Percentiles rank a stretch among this genome's conserved stretches.
Conservation (phyloP, 2,113 vertebrate species). For the Apaloderma vittatum region DNA sequence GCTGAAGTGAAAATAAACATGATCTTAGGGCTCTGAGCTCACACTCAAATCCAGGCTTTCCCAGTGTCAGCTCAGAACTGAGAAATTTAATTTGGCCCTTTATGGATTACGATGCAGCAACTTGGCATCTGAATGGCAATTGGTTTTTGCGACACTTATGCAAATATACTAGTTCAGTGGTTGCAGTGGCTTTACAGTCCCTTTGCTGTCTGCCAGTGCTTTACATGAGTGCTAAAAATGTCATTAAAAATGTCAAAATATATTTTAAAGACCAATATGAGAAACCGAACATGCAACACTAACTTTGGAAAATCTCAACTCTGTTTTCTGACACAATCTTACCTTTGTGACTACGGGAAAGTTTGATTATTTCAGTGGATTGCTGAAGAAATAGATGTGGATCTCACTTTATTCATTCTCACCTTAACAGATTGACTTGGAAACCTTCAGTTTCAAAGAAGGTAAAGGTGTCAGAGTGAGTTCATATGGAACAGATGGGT, state of each 20-base stretch:
- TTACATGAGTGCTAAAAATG: background rate
- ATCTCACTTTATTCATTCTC: background rate
- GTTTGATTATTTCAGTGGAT: background rate
- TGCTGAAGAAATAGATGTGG: background rate
- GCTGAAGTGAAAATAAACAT: background rate
- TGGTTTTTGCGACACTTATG: background rate
- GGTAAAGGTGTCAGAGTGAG: constrained; percentile 16
- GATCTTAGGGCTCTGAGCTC: background rate
- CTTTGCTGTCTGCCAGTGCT: background rate
- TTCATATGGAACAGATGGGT: constrained; percentile 36
- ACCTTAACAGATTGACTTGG: background rate
- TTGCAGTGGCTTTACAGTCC: background rate
- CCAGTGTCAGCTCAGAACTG: background rate
- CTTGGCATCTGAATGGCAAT: background rate
- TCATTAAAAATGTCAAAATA: background rate
- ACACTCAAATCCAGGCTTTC: background rate
- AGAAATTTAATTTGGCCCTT: background rate
- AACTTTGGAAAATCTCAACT: background rate
- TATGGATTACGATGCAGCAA: background rate
- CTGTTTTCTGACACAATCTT: background rate
- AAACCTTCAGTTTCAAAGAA: constrained; percentile 27
- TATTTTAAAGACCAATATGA: constrained; percentile 16
- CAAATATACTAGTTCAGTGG: background rate
- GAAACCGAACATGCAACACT: background rate
- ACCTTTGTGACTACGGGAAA: background rate